Conservation (phyloP, 2,797 vertebrate species). For the Sternarchorhynchus goeldii region DNA sequence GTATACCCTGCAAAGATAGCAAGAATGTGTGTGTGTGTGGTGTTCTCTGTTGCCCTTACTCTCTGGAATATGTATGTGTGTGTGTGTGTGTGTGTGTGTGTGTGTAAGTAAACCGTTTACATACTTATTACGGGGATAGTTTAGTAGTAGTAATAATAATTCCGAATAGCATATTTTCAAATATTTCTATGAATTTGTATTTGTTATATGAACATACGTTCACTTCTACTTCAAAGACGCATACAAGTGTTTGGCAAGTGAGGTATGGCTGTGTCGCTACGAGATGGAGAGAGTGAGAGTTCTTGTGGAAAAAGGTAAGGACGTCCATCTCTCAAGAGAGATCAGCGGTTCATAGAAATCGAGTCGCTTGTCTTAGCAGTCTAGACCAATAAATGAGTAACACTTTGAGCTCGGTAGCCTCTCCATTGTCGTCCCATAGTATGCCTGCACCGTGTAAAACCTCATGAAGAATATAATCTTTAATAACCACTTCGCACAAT, state of each 20-base stretch:
- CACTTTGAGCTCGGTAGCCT: constrained; percentile 45
- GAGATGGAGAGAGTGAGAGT: constrained; percentile 20
- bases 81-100: constrained; percentile 24
- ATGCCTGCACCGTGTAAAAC: constrained; percentile 56
- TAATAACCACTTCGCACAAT: constrained; percentile 65
- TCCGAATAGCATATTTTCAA: too few species aligned
- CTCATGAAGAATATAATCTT: constrained; percentile 64
- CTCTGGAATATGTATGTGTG: constrained; percentile 18
- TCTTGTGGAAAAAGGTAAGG: constrained; percentile 2
- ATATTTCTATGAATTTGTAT: too few species aligned
- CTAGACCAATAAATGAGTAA: constrained; percentile 48
- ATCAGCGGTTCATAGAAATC: constrained; percentile 14
- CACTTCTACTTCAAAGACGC: too few species aligned
- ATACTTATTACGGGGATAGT: too few species aligned
- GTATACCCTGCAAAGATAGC: too few species aligned
- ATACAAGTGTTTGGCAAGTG: constrained; percentile 7
- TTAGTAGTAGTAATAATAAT: too few species aligned
- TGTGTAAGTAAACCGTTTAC: not conserved
- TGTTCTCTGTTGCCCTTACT: not conserved
- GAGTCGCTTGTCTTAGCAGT: not conserved
- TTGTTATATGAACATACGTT: too few species aligned
- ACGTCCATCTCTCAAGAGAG: not conserved
- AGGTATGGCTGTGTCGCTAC: not conserved
- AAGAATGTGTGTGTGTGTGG: constrained; percentile 6
- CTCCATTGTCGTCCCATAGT: constrained; percentile 30